Percentiles rank a stretch among this genome's conserved stretches.
These are phyloP conservation scores for Podarcis cretensis DNA, from an alignment of 2,113 vertebrate species.

Conservation along the genomic window DNA sequence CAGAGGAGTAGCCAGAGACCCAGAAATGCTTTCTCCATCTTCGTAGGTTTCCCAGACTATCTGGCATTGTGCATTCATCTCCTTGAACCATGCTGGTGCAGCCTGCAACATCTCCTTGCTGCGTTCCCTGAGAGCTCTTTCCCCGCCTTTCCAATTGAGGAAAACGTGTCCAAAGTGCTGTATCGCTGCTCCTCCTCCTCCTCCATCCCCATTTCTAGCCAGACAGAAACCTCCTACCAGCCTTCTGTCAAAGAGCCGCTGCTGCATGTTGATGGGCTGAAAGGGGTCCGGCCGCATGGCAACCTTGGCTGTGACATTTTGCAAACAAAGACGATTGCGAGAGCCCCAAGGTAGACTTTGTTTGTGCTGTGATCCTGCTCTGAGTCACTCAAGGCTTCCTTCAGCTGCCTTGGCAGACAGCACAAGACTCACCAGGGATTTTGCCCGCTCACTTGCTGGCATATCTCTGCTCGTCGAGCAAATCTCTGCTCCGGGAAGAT, in stretches of 20 bases:
- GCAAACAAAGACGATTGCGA: not conserved
- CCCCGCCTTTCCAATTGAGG: rapidly evolving
- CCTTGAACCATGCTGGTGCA: not conserved
- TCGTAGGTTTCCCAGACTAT: not conserved
- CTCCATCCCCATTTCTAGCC: rapidly evolving
- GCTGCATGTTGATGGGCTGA: rapidly evolving
- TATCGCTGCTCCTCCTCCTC: not conserved
- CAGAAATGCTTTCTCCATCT: too few relatives aligned
- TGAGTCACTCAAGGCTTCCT: not conserved
- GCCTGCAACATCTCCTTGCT: not conserved
- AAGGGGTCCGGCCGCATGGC: not conserved
- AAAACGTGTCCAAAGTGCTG: not conserved
- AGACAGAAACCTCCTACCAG: rapidly evolving
- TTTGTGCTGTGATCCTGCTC: rapidly evolving
- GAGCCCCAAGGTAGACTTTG: not conserved
- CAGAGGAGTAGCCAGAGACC: not conserved
- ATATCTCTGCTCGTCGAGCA: not conserved
- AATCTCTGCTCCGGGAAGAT: not conserved
- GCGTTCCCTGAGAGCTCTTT: not conserved
- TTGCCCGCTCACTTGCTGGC: too few relatives aligned
- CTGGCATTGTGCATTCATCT: not conserved
- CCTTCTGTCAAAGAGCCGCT: not conserved
- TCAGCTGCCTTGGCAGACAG: not conserved
- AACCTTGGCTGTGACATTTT: slow-evolving; percentile 11
- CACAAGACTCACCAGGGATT: not conserved